These are phyloP conservation scores for Holcopasites calliopsidis DNA, from an alignment of 1,140 invertebrate species.

Conservation along the genomic window DNA sequence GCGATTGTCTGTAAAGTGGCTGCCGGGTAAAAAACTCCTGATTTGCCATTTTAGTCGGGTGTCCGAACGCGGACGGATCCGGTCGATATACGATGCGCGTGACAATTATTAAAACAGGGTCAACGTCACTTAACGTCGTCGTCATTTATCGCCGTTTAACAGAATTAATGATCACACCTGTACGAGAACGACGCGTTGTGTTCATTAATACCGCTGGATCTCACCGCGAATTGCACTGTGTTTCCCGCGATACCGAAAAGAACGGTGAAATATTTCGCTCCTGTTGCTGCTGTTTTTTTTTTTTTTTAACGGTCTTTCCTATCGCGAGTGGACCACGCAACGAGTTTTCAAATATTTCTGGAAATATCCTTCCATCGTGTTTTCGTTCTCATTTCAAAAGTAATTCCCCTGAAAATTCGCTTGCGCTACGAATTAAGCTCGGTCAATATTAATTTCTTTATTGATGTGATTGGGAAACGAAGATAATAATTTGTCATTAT, in stretches of 20 bases:
- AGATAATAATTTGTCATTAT: too few species aligned
- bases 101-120: conserved; percentile 64
- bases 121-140: conserved; percentile 60
- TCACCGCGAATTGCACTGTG: conserved; percentile 30
- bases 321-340: background rate
- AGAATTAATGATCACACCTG: conserved; percentile 59
- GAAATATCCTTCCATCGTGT: background rate
- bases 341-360: background rate
- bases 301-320: background rate
- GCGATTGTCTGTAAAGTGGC: conserved; percentile 4
- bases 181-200: conserved; percentile 33
- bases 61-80: conserved; percentile 19
- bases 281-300: background rate
- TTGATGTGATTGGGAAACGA: too few species aligned
- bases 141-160: conserved; percentile 62
- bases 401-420: background rate
- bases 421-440: background rate
- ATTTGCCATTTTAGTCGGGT: conserved; percentile 42
- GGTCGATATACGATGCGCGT: conserved; percentile 42
- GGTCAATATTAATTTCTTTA: background rate
- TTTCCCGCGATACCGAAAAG: conserved; percentile 16
- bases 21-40: background rate
- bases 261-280: conserved; percentile 21
- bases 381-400: background rate
- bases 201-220: conserved; percentile 53